phyloP scores from a whole-genome alignment of 2,113 vertebrate species.

The Chamaea fasciata region DNA sequence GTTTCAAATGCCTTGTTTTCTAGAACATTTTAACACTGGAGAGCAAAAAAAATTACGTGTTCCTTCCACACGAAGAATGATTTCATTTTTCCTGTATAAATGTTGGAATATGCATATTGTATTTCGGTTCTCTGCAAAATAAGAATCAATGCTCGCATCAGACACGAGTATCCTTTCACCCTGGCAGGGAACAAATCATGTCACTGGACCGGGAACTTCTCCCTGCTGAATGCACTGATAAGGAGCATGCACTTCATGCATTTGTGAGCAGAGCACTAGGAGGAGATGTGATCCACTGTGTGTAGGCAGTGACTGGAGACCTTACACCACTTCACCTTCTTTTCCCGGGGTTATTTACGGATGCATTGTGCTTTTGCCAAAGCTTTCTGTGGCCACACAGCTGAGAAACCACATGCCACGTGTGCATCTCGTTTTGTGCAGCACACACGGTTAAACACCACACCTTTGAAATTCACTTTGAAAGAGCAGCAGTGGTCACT shows the following conservation, averaged over 20 bases:
- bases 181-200: not conserved
- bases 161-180: not conserved
- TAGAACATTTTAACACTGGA: not conserved
- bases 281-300: not conserved
- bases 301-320: not conserved
- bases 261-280: conserved; percentile 20
- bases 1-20: not conserved
- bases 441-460: not conserved
- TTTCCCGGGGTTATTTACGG: not conserved
- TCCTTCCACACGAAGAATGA: not conserved
- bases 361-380: not conserved
- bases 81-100: not conserved
- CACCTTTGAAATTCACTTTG: conserved; percentile 54
- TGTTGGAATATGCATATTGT: not conserved
- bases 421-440: not conserved
- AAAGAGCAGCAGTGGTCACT: conserved; percentile 55
- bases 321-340: not conserved
- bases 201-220: not conserved
- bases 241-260: conserved; percentile 53
- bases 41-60: not conserved
- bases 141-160: not conserved
- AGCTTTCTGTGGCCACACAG: not conserved
- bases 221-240: not conserved
- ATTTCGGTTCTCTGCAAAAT: not conserved
- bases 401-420: not conserved